A percentile compares a stretch with the other conserved stretches of the same genome.
Conservation (phyloP, 2,113 vertebrate genomes). For the Emydocephalus ijimae region DNA sequence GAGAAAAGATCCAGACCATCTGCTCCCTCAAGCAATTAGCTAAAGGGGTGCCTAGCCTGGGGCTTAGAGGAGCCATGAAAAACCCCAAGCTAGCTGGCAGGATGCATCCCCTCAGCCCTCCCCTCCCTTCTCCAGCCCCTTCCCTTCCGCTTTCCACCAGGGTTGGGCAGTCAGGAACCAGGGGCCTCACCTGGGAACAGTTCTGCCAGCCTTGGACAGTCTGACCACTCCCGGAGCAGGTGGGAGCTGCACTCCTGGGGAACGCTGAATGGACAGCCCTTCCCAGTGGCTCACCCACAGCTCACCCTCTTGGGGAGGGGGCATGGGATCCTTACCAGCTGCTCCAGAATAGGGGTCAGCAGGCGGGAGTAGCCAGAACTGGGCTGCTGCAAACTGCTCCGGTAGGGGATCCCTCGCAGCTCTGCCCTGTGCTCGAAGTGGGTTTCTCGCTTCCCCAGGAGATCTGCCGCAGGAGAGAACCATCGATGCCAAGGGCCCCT, state of each 20-base stretch:
- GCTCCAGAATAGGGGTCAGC: constrained; percentile 76
- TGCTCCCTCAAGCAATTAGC: background rate
- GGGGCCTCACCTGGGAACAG: background rate
- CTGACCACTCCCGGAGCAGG: background rate
- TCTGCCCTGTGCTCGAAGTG: constrained; percentile 74
- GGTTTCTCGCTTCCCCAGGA: constrained; percentile 31
- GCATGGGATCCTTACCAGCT: constrained; percentile 70
- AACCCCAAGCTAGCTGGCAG: background rate
- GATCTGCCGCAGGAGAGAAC: constrained; percentile 48
- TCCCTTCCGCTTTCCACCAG: background rate
- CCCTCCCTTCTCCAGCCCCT: background rate
- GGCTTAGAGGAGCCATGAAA: background rate
- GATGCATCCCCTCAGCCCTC: background rate
- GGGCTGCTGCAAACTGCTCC: constrained; percentile 67
- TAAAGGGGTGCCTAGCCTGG: background rate
- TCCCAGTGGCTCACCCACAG: accelerated
- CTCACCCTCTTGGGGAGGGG: background rate
- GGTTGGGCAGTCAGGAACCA: background rate
- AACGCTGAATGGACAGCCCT: background rate
- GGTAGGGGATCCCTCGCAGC: constrained; percentile 79
- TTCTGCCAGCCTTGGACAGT: background rate
- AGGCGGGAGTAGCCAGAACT: constrained; percentile 72
- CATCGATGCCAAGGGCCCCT: accelerated
- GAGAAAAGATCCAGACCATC: background rate
- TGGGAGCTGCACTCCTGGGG: background rate